Conservation (phyloP, 2,797 vertebrate genomes). For the Sphenodon punctatus region DNA sequence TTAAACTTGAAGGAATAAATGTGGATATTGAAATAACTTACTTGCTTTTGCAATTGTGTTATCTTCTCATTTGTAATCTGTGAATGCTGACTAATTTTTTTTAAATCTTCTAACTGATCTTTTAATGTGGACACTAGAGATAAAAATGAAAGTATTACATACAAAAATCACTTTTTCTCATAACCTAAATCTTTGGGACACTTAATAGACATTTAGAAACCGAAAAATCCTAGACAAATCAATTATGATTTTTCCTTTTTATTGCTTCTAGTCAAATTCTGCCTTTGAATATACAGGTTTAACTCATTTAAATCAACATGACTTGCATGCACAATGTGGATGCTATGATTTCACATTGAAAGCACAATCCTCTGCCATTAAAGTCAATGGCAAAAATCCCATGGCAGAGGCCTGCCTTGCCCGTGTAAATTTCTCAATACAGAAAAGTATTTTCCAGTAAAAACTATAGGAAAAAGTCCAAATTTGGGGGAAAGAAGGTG, state of each 20-base stretch:
- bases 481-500: too few species aligned
- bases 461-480: too few species aligned
- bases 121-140: conserved; percentile 92
- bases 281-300: not conserved
- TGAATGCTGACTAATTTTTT: conserved; percentile 93
- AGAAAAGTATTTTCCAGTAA: too few species aligned
- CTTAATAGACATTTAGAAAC: not conserved
- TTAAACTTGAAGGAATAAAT: not conserved
- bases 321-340: not conserved
- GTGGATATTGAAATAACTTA: conserved; percentile 55
- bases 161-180: not conserved
- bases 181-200: not conserved
- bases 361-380: too few species aligned
- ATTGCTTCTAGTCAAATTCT: not conserved
- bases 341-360: not conserved
- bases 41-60: conserved; percentile 93
- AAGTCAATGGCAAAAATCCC: too few species aligned
- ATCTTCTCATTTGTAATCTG: conserved; percentile 95
- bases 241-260: not conserved
- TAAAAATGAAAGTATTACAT: conserved; percentile 34
- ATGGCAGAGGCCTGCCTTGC: too few species aligned
- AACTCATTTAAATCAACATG: not conserved
- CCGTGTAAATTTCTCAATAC: too few species aligned
- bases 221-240: not conserved
- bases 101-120: conserved; percentile 96